Evolutionary conservation across 2,888 invertebrate genomes (phyloP).

Genomic region (Caenorhabditis afra): DNA sequence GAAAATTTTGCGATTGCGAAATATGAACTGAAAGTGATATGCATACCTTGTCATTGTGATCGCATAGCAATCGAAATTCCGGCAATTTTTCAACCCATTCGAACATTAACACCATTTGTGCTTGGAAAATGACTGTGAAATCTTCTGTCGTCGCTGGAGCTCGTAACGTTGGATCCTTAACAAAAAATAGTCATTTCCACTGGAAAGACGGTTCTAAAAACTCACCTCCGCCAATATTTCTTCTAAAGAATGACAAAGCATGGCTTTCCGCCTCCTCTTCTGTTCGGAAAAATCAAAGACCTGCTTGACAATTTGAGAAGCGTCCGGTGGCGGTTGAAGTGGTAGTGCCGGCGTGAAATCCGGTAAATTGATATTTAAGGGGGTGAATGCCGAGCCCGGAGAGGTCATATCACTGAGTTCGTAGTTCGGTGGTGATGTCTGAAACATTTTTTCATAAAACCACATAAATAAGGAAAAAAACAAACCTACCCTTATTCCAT

Average conservation of each 20-base stretch:
- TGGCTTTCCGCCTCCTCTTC: constrained; percentile 71
- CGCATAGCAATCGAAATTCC: constrained; percentile 71
- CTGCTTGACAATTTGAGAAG: constrained; percentile 49
- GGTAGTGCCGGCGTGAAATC: constrained; percentile 66
- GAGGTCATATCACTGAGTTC: constrained; percentile 57
- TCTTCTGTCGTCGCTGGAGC: constrained; percentile 70
- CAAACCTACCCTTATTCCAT: constrained; percentile 30
- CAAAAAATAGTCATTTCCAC: too few species aligned
- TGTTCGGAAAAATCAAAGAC: constrained; percentile 71
- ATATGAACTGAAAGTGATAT: neutral
- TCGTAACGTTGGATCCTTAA: too few species aligned
- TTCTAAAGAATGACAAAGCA: constrained; percentile 76
- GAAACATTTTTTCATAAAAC: neutral
- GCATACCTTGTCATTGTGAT: constrained; percentile 75
- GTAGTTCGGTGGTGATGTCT: constrained; percentile 48
- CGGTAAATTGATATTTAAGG: constrained; percentile 46
- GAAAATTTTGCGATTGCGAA: constrained; percentile 21
- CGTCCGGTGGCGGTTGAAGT: constrained; percentile 64
- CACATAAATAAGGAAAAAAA: neutral
- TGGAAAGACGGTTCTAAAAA: neutral
- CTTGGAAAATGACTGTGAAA: constrained; percentile 68
- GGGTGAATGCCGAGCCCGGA: constrained; percentile 57
- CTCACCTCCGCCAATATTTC: constrained; percentile 71
- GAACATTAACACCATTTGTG: constrained; percentile 76
- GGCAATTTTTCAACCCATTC: constrained; percentile 78